Base-by-base conservation (phyloP, 2,797 vertebrate species). In the Sarcoramphus papa region DNA sequence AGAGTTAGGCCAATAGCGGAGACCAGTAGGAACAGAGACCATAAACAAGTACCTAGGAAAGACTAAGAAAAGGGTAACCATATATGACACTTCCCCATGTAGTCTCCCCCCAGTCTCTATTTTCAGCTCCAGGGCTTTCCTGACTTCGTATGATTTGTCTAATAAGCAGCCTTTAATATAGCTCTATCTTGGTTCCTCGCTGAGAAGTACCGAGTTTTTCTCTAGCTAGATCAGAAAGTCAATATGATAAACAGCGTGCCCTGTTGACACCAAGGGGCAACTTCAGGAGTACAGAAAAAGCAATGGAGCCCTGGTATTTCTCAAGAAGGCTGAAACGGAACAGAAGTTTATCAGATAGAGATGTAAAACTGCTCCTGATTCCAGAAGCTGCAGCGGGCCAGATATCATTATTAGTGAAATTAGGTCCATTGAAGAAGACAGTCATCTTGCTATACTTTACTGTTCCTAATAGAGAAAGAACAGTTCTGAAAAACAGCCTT, bases 51-150 rank as follows among this genome's bases (percentile, higher is more conserved):
- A 4, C 35, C 22, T 41, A 74, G 57, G 20, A 56, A 74, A 86
- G 85, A 35, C 47, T 23, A 63, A 93, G 63, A 67, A 20, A 74
- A 94, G 33, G 30, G 16, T 41, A 40, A 51, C 64, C 0, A 3
- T 31, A 43, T 23, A 12, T 72, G 65, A 84, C 41, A 64, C 77
- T 88, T 93, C 80, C 83, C 54, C 65, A 50, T n/a, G 69, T 67
- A 68, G 69, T 90, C 68, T 74, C 88, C 51, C 82, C 88, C 51
- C 82, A 81, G 6, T 5, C 33, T 92, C 73, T 93, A 22, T 80
- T 95, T 93, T 93, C 88, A 90, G 75, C 60, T 85, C 62, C 10
- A 68, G 90, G 93, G 56, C 51, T 92, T 90, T 93, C 85, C 95
- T 82, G 62, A 53, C 57, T 83, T 90, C 19, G 7, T 45, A n/a